phyloP scores from a whole-genome alignment of 2,888 invertebrate species.

The Eupeodes latifasciatus region DNA sequence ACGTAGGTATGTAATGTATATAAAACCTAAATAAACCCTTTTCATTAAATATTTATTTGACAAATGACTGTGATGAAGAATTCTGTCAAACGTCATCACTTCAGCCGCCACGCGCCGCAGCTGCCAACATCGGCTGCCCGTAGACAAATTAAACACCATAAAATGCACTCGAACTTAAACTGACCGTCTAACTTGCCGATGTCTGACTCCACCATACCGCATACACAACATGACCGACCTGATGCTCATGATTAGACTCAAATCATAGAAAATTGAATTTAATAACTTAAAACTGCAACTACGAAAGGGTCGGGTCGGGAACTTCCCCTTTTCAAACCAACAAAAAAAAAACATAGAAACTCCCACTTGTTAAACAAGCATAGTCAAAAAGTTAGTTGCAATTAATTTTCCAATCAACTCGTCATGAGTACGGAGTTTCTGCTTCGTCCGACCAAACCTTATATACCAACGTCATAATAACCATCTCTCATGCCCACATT shows the following conservation, averaged over 20 bases:
- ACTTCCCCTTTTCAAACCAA: background rate
- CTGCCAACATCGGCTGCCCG: too few species aligned
- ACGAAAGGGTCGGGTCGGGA: background rate
- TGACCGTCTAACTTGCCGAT: background rate
- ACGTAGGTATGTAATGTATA: background rate
- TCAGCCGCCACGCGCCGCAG: too few species aligned
- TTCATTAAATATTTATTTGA: constrained; percentile 36
- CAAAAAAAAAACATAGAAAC: background rate
- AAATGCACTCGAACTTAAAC: constrained; percentile 10
- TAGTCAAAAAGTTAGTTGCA: constrained; percentile 62
- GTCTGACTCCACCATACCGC: too few species aligned
- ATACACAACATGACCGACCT: background rate
- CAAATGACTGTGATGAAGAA: background rate
- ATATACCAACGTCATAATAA: background rate
- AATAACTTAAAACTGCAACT: background rate
- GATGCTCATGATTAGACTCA: background rate
- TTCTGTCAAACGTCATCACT: background rate
- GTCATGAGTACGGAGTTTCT: background rate
- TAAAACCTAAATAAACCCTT: background rate
- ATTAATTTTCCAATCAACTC: constrained; percentile 62
- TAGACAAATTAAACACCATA: constrained; percentile 10
- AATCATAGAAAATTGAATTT: constrained; percentile 36
- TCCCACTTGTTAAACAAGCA: constrained; percentile 41
- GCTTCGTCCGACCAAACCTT: background rate
- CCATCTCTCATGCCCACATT: background rate